Evolutionary conservation across 2,113 vertebrate genomes (phyloP), one percentile per base, ranked within the genome.

Genomic region (Phalacrocorax brasilianus): DNA sequence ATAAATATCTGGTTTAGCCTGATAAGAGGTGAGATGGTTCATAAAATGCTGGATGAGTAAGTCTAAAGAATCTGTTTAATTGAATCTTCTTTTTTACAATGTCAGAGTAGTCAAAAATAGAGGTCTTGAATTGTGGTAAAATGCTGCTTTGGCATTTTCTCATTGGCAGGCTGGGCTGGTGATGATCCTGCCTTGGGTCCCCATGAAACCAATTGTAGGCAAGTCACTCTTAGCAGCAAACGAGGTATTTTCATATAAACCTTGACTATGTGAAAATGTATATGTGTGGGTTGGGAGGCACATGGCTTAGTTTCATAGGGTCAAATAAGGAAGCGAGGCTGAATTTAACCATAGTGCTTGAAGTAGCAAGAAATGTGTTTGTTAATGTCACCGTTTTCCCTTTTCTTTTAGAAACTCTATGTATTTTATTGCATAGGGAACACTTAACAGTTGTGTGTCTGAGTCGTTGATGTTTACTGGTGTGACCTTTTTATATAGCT

Each of bases 21-120:
- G 95, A 97, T 98, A 98, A 97, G 97, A 91, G 96, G 90, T 95
- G 96, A 97, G 96, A 97, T 95, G 95, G 95, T 96, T 97, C 96
- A 97, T 97, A 96, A 96, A 97, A 91, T 88, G 85, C 96, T 97
- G 96, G 93, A 92, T 95, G 93, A 97, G 78, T 95, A 96, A 97
- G 84, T 85, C 90, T 92, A 84, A 96, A 97, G 94, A 97, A 97
- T 96, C 85, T 91, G 91, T 85, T 96, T 97, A 97, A 98, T 98
- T 97, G 96, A 97, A 96, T 97, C 91, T 94, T 96, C 93, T 97
- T 95, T 95, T 63, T 94, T 92, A 91, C 91, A 93, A 73, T 35
- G 62, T 97, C 94, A 97, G 70, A 85, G 71, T 30, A 80, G 63
- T 96, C 0, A 5, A 85, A 96, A 97, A 97, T 87, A 66, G 91